Conservation (phyloP, 1,140 invertebrate genomes). For the Araneus ventricosus region DNA sequence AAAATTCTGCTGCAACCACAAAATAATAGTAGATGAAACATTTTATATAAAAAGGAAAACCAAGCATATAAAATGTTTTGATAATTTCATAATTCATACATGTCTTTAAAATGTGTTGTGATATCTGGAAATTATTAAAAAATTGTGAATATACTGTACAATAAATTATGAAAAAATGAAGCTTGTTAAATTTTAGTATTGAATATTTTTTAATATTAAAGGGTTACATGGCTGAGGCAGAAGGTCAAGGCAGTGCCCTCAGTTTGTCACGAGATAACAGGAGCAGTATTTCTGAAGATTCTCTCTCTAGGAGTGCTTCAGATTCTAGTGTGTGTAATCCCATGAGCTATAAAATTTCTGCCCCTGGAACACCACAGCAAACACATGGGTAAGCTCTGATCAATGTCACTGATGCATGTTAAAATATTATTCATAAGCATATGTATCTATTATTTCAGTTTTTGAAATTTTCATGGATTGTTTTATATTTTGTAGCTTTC, state of each 20-base stretch:
- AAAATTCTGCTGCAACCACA: too few relatives aligned
- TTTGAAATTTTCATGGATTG: too few relatives aligned
- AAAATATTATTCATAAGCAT: not conserved
- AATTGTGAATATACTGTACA: too few relatives aligned
- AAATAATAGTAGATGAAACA: too few relatives aligned
- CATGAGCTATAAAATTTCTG: constrained; percentile 81
- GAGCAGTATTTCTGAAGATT: constrained; percentile 87
- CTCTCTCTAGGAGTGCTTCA: constrained; percentile 91
- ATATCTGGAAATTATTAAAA: too few relatives aligned
- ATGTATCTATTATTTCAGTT: not conserved
- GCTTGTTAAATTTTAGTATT: too few relatives aligned
- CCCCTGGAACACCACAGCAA: constrained; percentile 86
- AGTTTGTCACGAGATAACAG: constrained; percentile 77
- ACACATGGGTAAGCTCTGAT: constrained; percentile 84
- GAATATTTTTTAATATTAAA: not conserved
- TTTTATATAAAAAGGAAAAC: too few relatives aligned
- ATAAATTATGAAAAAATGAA: too few relatives aligned
- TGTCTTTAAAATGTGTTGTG: too few relatives aligned
- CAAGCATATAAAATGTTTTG: too few relatives aligned
- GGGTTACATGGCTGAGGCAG: constrained; percentile 68
- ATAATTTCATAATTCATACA: too few relatives aligned
- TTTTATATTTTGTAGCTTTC: too few relatives aligned
- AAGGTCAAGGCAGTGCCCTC: constrained; percentile 47
- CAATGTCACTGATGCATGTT: not conserved
- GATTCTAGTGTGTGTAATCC: constrained; percentile 91